Conservation (phyloP, 2,888 invertebrate genomes). For the Platycnemis pennipes region DNA sequence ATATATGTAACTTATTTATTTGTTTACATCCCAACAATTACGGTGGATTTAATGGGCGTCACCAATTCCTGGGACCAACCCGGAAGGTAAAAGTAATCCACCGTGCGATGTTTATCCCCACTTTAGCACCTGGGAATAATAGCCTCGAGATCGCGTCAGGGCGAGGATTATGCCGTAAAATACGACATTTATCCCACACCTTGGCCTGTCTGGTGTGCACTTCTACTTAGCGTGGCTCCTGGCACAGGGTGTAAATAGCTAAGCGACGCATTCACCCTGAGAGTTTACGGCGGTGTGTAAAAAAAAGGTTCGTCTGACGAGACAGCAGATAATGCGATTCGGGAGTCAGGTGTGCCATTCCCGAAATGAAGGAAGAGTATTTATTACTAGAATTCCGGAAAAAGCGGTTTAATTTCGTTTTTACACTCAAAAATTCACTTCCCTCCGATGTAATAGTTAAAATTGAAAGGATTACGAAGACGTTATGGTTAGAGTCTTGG, state of each 20-base stretch:
- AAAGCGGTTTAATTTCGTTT: too few species aligned
- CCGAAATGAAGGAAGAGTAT: too few species aligned
- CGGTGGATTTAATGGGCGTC: neutral
- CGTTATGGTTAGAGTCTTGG: too few species aligned
- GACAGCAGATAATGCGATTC: too few species aligned
- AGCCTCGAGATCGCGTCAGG: neutral
- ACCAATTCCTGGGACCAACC: neutral
- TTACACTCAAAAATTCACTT: too few species aligned
- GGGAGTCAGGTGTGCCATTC: too few species aligned
- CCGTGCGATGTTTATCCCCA: neutral
- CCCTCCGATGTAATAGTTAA: too few species aligned
- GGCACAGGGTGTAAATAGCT: neutral
- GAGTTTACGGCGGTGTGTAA: constrained; percentile 6
- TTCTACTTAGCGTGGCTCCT: neutral
- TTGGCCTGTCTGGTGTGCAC: neutral
- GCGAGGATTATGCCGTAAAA: neutral
- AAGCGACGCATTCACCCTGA: neutral
- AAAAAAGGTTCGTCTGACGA: too few species aligned
- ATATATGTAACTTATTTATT: too few species aligned
- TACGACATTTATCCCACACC: neutral
- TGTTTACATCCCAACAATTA: too few species aligned
- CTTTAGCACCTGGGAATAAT: constrained; percentile 10
- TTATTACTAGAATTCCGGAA: too few species aligned
- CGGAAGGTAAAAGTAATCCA: neutral
- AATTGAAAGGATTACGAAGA: too few species aligned